phyloP scores from a whole-genome alignment of 2,113 vertebrate genomes.

The Chionomys nivalis region DNA sequence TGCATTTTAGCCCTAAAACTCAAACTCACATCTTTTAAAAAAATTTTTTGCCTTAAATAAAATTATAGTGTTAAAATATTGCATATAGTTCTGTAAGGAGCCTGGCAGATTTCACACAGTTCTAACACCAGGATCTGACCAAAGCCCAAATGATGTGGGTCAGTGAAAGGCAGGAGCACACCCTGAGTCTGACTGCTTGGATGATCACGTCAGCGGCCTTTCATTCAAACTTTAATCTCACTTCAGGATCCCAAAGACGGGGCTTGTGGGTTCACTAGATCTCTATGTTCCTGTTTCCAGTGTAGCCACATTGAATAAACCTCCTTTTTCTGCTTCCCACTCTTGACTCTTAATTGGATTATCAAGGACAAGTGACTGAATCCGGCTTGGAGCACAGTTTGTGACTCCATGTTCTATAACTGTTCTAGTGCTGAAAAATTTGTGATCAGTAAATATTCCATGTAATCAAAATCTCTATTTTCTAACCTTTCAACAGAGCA shows the following conservation, averaged over 20 bases:
- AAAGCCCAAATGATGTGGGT: neutral
- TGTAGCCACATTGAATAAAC: neutral
- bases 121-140: neutral
- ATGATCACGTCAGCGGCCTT: neutral
- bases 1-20: slow-evolving; percentile 9
- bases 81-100: neutral
- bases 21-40: neutral
- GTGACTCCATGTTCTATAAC: neutral
- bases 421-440: neutral
- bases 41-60: slow-evolving; percentile 12
- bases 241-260: neutral
- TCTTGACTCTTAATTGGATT: neutral
- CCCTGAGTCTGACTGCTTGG: neutral
- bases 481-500: slow-evolving; percentile 10
- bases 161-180: neutral
- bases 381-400: neutral
- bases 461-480: neutral
- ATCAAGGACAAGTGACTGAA: neutral
- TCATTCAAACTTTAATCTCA: neutral
- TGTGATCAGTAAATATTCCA: neutral
- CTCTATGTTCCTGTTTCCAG: neutral
- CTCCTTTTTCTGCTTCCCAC: neutral
- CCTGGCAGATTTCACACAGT: neutral
- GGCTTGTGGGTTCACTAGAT: neutral
- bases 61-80: slow-evolving; percentile 14